phyloP scores from a whole-genome alignment of 2,113 vertebrate genomes.

The Serinus canaria region DNA sequence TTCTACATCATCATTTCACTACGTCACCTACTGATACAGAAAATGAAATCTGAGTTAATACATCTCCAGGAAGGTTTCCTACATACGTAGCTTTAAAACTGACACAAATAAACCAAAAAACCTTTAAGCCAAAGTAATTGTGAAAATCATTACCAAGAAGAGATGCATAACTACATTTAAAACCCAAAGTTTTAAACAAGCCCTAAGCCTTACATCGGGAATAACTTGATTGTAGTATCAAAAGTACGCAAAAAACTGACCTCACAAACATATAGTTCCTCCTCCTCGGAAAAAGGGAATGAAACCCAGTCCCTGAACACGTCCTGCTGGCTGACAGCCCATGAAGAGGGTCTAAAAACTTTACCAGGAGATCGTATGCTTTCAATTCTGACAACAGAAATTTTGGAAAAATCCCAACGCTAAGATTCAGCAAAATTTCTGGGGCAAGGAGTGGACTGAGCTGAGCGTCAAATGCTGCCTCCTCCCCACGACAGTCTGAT shows the following conservation, averaged over 20 bases:
- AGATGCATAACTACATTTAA: not conserved
- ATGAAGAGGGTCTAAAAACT: not conserved
- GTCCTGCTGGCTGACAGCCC: not conserved
- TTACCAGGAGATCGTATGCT: not conserved
- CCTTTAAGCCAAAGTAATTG: not conserved
- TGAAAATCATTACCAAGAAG: not conserved
- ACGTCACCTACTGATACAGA: not conserved
- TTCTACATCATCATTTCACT: not conserved
- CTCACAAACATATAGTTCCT: not conserved
- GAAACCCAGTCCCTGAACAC: not conserved
- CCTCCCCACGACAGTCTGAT: fast-evolving
- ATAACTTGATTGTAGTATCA: fast-evolving
- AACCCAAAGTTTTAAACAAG: not conserved
- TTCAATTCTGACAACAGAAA: not conserved
- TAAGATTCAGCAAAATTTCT: not conserved
- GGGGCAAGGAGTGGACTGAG: not conserved
- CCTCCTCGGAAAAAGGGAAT: too few species aligned
- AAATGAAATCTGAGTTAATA: not conserved
- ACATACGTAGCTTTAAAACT: not conserved
- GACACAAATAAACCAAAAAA: not conserved
- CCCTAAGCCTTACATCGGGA: fast-evolving
- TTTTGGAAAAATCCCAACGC: not conserved
- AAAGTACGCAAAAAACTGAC: not conserved
- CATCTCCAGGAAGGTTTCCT: not conserved
- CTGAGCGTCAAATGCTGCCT: fast-evolving